phyloP scores from a whole-genome alignment of 1,140 invertebrate species.

The Anagrus nilaparvatae region DNA sequence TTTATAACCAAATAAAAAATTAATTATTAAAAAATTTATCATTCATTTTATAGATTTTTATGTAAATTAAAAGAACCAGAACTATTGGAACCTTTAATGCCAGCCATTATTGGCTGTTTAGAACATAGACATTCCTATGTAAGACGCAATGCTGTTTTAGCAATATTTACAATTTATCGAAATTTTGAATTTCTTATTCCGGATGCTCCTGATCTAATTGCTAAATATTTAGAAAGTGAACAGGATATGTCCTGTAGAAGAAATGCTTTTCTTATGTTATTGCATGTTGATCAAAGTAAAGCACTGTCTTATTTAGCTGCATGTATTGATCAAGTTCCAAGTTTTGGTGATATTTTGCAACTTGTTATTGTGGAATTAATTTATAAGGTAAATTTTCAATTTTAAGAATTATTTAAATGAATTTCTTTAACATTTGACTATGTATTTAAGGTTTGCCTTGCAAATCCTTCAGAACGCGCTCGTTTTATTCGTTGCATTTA shows the following conservation, averaged over 20 bases:
- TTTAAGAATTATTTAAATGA: too few relatives aligned
- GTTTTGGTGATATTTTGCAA: conserved; percentile 96
- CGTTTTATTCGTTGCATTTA: conserved; percentile 98
- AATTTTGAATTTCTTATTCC: conserved; percentile 98
- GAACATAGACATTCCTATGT: conserved; percentile 99
- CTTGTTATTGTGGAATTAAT: conserved; percentile 98
- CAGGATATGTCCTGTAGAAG: conserved; percentile 99
- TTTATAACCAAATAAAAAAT: too few relatives aligned
- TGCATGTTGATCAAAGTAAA: conserved; percentile 91
- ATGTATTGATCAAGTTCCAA: conserved; percentile 88
- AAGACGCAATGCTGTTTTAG: conserved; percentile 92
- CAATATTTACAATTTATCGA: conserved; percentile 97
- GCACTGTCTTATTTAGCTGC: conserved; percentile 88
- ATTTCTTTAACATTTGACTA: too few relatives aligned
- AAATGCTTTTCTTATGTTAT: conserved; percentile 97
- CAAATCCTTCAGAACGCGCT: conserved; percentile 92
- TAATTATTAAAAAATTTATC: too few relatives aligned
- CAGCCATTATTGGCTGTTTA: conserved; percentile 87
- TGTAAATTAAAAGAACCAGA: conserved; percentile 99
- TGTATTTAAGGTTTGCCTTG: conserved; percentile 86
- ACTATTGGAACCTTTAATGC: conserved; percentile 95
- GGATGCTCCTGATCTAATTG: conserved; percentile 94
- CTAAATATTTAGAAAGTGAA: conserved; percentile 88
- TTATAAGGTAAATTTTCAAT: conserved; percentile 83
- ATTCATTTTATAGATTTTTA: conserved; percentile 54